Conservation (phyloP, 2,888 invertebrate genomes). For the Eristalinus aeneus region DNA sequence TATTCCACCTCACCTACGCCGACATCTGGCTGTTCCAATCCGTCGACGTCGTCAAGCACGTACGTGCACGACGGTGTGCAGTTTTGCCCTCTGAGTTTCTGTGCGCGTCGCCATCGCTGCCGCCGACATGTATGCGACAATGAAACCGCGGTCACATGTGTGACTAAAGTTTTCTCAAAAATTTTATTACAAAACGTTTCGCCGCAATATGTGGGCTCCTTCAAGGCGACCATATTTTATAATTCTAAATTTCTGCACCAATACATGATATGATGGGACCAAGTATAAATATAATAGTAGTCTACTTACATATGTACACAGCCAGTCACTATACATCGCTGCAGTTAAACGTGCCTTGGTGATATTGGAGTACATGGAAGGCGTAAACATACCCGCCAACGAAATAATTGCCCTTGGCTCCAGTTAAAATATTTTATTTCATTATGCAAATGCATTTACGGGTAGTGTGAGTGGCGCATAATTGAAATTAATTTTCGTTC, state of each 20-base stretch:
- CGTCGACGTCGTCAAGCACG: conserved; percentile 20
- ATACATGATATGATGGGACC: conserved; percentile 41
- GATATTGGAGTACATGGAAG: neutral
- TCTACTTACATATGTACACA: neutral
- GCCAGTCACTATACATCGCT: neutral
- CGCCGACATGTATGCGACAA: conserved; percentile 28
- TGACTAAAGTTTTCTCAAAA: conserved; percentile 64
- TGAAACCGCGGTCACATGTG: conserved; percentile 66
- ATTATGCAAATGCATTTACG: conserved; percentile 50
- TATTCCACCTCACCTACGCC: neutral
- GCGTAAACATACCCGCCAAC: neutral
- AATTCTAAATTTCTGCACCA: conserved; percentile 65
- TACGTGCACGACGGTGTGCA: conserved; percentile 2
- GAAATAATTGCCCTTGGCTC: conserved; percentile 10
- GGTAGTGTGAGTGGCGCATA: neutral
- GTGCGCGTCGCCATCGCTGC: neutral
- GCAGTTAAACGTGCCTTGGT: neutral
- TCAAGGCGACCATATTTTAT: conserved; percentile 35
- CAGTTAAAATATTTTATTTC: conserved; percentile 55
- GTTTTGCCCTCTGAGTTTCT: neutral
- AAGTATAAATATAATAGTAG: conserved; percentile 49
- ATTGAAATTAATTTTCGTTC: conserved; percentile 59
- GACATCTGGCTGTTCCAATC: conserved; percentile 2
- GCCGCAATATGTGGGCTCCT: conserved; percentile 63
- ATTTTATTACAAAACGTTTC: conserved; percentile 66